Evolutionary conservation across 2,797 vertebrate species (phyloP), one percentile per base, ranked within the genome.

Genomic region (Molossus alvarezi): DNA sequence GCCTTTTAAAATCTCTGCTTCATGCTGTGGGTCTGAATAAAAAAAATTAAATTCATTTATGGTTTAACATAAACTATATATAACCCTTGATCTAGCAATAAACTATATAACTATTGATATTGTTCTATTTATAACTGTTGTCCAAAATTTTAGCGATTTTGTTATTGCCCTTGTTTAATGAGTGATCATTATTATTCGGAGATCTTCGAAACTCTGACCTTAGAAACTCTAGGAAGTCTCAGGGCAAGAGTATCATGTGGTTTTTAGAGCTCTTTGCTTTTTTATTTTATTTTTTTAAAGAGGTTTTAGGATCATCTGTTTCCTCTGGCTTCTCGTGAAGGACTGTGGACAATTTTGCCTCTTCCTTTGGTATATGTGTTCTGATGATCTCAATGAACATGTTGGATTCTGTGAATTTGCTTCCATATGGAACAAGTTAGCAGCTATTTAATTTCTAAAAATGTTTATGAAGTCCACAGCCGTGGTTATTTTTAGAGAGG

Each of bases 361-460:
- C 86, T 90, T 96, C 89, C 93, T 95, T 91, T 81, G 55, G 65
- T 95, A 4, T 71, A 20, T 72, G 79, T 67, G 64, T 64, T 90
- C 51, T 37, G 89, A 85, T 90, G 95, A 91, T 94, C 94, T 96
- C 96, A 96, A 73, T 62, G 95, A 94, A 80, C 91, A 96, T 69
- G 48, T 67, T 96, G 88, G 80, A 75, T 51, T 92, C 95, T 69
- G 91, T 90, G 94, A 97, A 95, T 97, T 75, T 93, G 85, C 87
- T 96, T 88, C 94, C 96, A 97, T 97, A 97, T 97, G 97, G 97
- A 97, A 97, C 81, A 95, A 96, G 94, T 98, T 97, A 97, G 96
- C 97, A 97, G 96, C 93, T 97, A 97, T 97, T 97, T 97, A 97
- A 97, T 97, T 97, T 97, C 97, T 94, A 82, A 97, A 97, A 98